Percentiles rank a stretch among this genome's conserved stretches.
phyloP scores from a whole-genome alignment of 2,797 vertebrate species.

The Rhodeus uyekii region DNA sequence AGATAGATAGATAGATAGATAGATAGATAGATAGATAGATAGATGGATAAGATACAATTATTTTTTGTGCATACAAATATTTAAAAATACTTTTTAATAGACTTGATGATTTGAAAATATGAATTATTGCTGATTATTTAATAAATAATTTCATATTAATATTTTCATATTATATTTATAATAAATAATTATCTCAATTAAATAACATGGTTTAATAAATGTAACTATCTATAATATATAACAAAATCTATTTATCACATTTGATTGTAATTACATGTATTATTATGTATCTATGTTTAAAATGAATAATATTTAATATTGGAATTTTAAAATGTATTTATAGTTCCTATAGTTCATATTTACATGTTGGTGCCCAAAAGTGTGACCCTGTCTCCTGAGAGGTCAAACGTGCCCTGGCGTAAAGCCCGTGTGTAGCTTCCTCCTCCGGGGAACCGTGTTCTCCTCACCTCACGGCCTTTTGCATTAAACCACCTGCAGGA shows the following conservation, averaged over 20 bases:
- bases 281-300: not conserved
- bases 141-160: too few relatives aligned
- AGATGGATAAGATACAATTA: too few relatives aligned
- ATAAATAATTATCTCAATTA: not conserved
- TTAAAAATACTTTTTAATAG: too few relatives aligned
- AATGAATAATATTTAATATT: not conserved
- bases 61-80: not conserved
- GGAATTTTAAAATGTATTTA: not conserved
- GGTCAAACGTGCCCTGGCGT: constrained; percentile 84
- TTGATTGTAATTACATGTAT: not conserved
- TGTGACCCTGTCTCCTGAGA: constrained; percentile 86
- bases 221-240: not conserved
- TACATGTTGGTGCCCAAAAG: constrained; percentile 91
- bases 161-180: not conserved
- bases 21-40: too few relatives aligned
- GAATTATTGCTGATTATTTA: not conserved
- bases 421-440: constrained; percentile 78
- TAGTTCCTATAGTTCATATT: constrained; percentile 51
- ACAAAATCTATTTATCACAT: not conserved
- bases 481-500: constrained; percentile 78
- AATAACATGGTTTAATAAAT: not conserved
- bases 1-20: too few relatives aligned
- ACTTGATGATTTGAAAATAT: not conserved
- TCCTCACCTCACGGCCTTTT: constrained; percentile 81
- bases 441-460: constrained; percentile 75